These are phyloP conservation scores for Nephrotoma guestfalica DNA, from an alignment of 2,888 invertebrate species.

Conservation along the genomic window DNA sequence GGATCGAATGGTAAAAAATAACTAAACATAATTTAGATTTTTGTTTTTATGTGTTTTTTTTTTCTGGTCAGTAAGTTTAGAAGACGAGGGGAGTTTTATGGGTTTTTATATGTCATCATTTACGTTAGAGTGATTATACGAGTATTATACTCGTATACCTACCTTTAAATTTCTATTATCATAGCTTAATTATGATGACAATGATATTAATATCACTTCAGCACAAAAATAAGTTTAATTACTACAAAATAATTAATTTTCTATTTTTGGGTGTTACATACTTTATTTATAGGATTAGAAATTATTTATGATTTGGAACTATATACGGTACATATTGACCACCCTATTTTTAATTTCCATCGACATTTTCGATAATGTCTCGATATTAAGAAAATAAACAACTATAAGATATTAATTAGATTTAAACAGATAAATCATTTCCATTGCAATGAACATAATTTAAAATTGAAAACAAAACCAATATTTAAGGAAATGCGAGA, in stretches of 20 bases:
- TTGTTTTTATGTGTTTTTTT: neutral
- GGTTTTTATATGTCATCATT: neutral
- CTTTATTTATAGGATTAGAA: too few species aligned
- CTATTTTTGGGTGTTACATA: neutral
- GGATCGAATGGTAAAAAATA: neutral
- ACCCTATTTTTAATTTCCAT: too few species aligned
- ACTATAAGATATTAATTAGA: too few species aligned
- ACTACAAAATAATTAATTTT: neutral
- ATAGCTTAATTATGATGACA: neutral
- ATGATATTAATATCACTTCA: neutral
- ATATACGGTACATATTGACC: too few species aligned
- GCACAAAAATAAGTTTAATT: neutral
- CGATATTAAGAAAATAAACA: too few species aligned
- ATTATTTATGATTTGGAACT: too few species aligned
- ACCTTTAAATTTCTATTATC: neutral
- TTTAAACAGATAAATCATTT: too few species aligned
- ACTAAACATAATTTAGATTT: neutral
- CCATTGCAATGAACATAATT: too few species aligned
- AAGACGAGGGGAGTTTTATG: neutral
- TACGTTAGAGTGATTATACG: neutral
- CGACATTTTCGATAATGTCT: too few species aligned
- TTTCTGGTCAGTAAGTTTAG: neutral
- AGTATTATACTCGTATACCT: neutral
- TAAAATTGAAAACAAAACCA: too few species aligned
- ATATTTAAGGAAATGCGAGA: too few species aligned